These are phyloP conservation scores for Spondyliosoma cantharus DNA, from an alignment of 2,797 vertebrate species.

Conservation along the genomic window DNA sequence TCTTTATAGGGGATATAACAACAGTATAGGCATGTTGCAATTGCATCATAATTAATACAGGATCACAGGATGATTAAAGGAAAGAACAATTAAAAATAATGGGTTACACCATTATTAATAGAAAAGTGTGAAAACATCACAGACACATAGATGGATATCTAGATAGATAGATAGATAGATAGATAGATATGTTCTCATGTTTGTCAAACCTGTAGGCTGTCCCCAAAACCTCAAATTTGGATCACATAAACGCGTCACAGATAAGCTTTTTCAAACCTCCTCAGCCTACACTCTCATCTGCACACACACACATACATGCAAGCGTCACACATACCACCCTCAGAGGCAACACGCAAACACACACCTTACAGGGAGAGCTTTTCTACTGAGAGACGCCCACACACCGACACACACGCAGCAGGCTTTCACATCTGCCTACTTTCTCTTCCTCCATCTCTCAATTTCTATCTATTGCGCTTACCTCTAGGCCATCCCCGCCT, in stretches of 20 bases:
- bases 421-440: slow-evolving; percentile 74
- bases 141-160: background rate
- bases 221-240: slow-evolving; percentile 54
- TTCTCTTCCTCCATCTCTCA: slow-evolving; percentile 64
- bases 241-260: slow-evolving; percentile 60
- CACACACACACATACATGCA: slow-evolving; percentile 13
- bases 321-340: slow-evolving; percentile 56
- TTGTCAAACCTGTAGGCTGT: slow-evolving; percentile 47
- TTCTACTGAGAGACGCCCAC: slow-evolving; percentile 65
- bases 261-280: slow-evolving; percentile 16
- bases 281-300: slow-evolving; percentile 49
- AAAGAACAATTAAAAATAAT: background rate
- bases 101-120: no score
- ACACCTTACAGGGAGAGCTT: slow-evolving; percentile 40
- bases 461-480: slow-evolving; percentile 61
- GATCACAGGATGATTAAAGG: background rate
- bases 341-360: slow-evolving; percentile 52
- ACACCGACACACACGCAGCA: slow-evolving; percentile 28
- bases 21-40: background rate
- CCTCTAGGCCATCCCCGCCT: slow-evolving; percentile 66
- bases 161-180: background rate
- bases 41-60: background rate
- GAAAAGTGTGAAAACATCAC: background rate
- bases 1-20: background rate
- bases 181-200: background rate